Evolutionary conservation across 2,797 vertebrate species (phyloP).

Genomic region (Arctocebus calabarensis): DNA sequence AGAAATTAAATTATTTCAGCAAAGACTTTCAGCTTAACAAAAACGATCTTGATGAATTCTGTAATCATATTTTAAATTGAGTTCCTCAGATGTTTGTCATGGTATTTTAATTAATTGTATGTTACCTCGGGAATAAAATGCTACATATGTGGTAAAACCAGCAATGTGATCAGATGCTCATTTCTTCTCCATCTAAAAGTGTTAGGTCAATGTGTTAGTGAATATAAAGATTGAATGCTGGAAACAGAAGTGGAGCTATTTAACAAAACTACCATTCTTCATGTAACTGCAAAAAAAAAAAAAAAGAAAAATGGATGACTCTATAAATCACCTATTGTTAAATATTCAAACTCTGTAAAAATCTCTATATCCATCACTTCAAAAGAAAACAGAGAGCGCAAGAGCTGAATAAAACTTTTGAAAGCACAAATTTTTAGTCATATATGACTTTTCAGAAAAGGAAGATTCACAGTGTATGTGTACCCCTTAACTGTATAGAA

Average conservation of each 20-base stretch:
- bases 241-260: background rate
- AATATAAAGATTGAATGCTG: background rate
- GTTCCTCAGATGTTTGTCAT: slow-evolving; percentile 38
- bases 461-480: background rate
- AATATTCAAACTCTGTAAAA: background rate
- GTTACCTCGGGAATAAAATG: background rate
- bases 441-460: background rate
- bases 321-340: background rate
- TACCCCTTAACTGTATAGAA: background rate
- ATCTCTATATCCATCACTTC: background rate
- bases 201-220: background rate
- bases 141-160: background rate
- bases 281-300: background rate
- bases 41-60: background rate
- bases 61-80: background rate
- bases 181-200: background rate
- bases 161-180: background rate
- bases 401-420: background rate
- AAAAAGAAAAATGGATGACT: background rate
- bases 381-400: slow-evolving; percentile 11
- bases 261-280: slow-evolving; percentile 22
- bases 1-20: slow-evolving; percentile 12
- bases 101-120: background rate
- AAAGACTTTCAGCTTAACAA: background rate
- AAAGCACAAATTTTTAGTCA: background rate